These are phyloP conservation scores for Sepiola atlantica DNA, from an alignment of 2,888 invertebrate species.

Conservation along the genomic window DNA sequence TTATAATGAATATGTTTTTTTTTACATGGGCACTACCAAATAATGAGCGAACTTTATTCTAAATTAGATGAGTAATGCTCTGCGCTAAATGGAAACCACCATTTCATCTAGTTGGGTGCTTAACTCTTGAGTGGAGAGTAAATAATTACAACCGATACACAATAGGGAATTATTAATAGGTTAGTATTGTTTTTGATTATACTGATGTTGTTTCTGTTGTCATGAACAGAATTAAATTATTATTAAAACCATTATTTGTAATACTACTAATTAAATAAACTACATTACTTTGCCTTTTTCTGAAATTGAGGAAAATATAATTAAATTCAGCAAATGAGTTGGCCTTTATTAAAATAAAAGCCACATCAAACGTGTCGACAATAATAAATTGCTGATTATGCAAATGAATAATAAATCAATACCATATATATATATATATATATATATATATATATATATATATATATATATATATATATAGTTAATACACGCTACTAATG, in stretches of 20 bases:
- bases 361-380: not conserved
- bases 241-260: not conserved
- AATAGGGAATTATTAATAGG: no score
- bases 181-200: no score
- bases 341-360: not conserved
- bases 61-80: no score
- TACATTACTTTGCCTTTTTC: not conserved
- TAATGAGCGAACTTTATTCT: no score
- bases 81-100: no score
- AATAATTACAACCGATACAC: no score
- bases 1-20: no score
- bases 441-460: conserved; percentile 32
- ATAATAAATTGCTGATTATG: conserved; percentile 32
- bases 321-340: not conserved
- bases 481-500: not conserved
- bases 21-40: no score
- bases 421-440: not conserved
- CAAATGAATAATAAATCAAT: not conserved
- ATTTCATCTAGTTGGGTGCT: no score
- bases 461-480: not conserved
- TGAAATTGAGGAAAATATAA: not conserved
- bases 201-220: no score
- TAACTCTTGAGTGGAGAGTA: no score
- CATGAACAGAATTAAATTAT: no score
- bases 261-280: not conserved